Conservation (phyloP, 2,797 vertebrate species). For the Muraenolepis orangiensis region DNA sequence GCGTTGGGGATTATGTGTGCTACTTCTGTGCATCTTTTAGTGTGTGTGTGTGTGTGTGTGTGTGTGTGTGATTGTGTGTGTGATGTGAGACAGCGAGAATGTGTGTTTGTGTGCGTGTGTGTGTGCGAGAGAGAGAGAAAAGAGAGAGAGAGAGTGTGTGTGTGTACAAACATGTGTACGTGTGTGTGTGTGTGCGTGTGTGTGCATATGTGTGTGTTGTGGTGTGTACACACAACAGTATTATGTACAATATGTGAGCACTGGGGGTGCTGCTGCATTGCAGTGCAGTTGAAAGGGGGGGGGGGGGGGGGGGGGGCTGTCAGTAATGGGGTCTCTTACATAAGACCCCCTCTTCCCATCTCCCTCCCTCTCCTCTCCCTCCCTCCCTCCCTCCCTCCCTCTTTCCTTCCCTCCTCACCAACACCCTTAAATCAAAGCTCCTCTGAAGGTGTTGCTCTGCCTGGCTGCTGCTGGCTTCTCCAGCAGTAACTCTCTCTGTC, state of each 20-base stretch:
- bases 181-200: slow-evolving; percentile 4
- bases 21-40: too few relatives aligned
- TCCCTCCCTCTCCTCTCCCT: slow-evolving; percentile 26
- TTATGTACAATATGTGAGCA: slow-evolving; percentile 38
- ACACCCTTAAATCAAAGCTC: slow-evolving; percentile 3
- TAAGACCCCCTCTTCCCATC: slow-evolving; percentile 59
- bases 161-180: neutral
- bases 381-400: neutral
- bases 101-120: too few relatives aligned
- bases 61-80: too few relatives aligned
- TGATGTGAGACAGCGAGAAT: too few relatives aligned
- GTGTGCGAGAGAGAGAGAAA: too few relatives aligned
- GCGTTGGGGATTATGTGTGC: too few relatives aligned
- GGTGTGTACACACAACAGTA: neutral
- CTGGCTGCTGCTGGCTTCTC: too few relatives aligned
- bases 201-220: neutral
- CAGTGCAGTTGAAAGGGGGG: slow-evolving; percentile 49
- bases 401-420: neutral
- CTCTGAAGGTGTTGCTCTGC: too few relatives aligned
- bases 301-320: slow-evolving; percentile 40
- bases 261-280: slow-evolving; percentile 68
- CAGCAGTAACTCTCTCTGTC: too few relatives aligned
- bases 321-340: slow-evolving; percentile 60
- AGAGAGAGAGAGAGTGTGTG: too few relatives aligned
- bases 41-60: too few relatives aligned